phyloP scores from a whole-genome alignment of 2,113 vertebrate species.

The Ellobius talpinus region DNA sequence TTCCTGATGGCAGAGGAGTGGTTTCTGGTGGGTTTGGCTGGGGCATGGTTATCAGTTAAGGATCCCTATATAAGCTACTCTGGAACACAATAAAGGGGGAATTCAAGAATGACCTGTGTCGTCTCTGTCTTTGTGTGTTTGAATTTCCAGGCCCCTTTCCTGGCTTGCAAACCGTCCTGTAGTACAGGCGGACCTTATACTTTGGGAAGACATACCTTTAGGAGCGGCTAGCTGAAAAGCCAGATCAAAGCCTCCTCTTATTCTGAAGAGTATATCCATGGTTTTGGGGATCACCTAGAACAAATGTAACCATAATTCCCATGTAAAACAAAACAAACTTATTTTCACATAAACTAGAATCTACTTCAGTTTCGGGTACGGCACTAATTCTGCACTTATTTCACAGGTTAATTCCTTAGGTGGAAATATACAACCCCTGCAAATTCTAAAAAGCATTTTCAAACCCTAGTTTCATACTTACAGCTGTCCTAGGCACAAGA shows the following conservation, averaged over 20 bases:
- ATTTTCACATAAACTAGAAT: neutral
- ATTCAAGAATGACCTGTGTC: too few species aligned
- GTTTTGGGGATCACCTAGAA: slow-evolving; percentile 83
- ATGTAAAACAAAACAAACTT: neutral
- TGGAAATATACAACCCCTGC: neutral
- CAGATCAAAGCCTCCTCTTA: slow-evolving; percentile 90
- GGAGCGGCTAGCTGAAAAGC: slow-evolving; percentile 88
- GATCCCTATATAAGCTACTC: too few species aligned
- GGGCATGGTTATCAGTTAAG: too few species aligned
- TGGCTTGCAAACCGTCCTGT: too few species aligned
- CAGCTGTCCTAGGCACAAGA: neutral
- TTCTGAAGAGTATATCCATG: slow-evolving; percentile 88
- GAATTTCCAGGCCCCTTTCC: too few species aligned
- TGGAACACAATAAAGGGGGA: too few species aligned
- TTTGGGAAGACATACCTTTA: slow-evolving; percentile 85
- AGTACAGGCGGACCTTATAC: too few species aligned
- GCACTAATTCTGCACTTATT: neutral
- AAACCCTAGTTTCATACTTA: neutral
- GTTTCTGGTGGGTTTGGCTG: too few species aligned
- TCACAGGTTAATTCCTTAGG: slow-evolving; percentile 1
- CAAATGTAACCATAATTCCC: slow-evolving; percentile 55
- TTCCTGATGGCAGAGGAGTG: too few species aligned
- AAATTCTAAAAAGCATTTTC: slow-evolving; percentile 48
- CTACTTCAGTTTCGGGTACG: neutral
- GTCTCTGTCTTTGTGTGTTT: too few species aligned